Evolutionary conservation across 53 echinoderm and acorn worm species (phyloP).

Genomic region (Henricia sp.): DNA sequence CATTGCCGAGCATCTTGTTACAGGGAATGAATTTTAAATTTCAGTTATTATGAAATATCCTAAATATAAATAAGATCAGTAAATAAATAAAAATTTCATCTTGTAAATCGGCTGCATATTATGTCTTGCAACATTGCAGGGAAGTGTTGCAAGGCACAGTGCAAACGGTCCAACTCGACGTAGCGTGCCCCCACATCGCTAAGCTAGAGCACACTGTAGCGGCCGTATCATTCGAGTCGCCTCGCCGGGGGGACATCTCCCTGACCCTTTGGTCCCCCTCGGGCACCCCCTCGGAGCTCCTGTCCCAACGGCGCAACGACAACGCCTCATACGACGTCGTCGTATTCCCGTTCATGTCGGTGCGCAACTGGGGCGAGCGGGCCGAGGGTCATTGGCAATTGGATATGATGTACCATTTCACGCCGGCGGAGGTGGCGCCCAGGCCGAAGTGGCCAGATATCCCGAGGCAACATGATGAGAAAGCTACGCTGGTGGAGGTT

Average conservation of each 20-base stretch:
- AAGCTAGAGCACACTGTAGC: constrained; percentile 85
- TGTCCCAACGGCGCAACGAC: constrained; percentile 76
- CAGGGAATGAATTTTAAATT: no score
- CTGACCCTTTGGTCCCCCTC: constrained; percentile 76
- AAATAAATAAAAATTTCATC: no score
- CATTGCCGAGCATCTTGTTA: no score
- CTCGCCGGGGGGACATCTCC: constrained; percentile 88
- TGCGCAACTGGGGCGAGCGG: constrained; percentile 95
- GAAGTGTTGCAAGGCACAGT: constrained; percentile 55
- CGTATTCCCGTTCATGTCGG: constrained; percentile 92
- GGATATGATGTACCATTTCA: constrained; percentile 55
- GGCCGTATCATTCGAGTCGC: constrained; percentile 72
- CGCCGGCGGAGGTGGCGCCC: neutral
- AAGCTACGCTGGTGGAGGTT: constrained; percentile 43
- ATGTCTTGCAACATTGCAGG: constrained; percentile 25
- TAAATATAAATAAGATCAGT: no score
- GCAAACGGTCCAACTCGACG: constrained; percentile 22
- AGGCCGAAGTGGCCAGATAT: constrained; percentile 40
- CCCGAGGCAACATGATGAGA: constrained; percentile 52
- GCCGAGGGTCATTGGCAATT: constrained; percentile 82
- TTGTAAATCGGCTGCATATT: no score
- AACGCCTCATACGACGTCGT: constrained; percentile 46
- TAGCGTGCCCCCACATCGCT: constrained; percentile 64
- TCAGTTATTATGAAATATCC: no score
- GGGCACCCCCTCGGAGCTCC: constrained; percentile 86